phyloP scores from a whole-genome alignment of 2,797 vertebrate genomes.

The Anolis apletophallus region DNA sequence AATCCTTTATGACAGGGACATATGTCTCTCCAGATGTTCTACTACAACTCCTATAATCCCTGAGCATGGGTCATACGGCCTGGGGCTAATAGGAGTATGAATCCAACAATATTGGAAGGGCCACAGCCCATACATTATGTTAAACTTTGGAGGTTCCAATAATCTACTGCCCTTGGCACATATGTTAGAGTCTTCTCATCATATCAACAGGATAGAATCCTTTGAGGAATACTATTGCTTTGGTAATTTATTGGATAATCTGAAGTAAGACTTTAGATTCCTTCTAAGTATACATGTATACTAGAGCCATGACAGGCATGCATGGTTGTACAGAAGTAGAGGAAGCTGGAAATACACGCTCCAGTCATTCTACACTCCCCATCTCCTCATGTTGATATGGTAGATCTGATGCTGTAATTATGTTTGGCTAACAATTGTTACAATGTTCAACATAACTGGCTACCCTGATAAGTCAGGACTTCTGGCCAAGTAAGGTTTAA shows the following conservation, averaged over 20 bases:
- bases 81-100: not conserved
- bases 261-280: not conserved
- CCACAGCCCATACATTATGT: not conserved
- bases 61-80: too few species aligned
- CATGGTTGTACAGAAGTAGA: too few species aligned
- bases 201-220: not conserved
- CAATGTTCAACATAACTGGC: too few species aligned
- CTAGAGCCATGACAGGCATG: not conserved
- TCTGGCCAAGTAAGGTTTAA: too few species aligned
- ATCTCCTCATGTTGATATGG: too few species aligned
- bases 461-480: too few species aligned
- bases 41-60: not conserved
- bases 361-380: too few species aligned
- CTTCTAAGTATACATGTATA: not conserved
- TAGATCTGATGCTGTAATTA: too few species aligned
- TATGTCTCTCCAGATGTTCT: not conserved
- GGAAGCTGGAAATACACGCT: too few species aligned
- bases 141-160: not conserved
- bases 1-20: not conserved
- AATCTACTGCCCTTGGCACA: not conserved
- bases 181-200: not conserved
- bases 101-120: not conserved
- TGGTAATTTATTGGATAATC: not conserved
- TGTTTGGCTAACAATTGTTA: too few species aligned
- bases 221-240: not conserved